These are phyloP conservation scores for Perizoma flavofasciatum DNA, from an alignment of 2,888 invertebrate genomes.

Conservation along the genomic window DNA sequence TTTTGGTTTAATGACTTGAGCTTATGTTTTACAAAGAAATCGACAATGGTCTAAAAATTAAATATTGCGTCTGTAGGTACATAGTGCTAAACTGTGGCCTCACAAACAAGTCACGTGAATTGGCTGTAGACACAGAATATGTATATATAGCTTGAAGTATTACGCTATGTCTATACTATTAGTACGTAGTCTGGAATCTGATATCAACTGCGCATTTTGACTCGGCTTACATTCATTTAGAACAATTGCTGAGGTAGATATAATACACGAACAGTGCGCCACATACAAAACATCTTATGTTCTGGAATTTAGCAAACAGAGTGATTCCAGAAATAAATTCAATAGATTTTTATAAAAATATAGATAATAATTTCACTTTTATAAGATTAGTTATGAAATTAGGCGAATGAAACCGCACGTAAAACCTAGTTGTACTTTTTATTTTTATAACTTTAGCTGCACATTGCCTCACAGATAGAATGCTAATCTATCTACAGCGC, in stretches of 20 bases:
- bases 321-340: too few relatives aligned
- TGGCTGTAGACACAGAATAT: conserved; percentile 5
- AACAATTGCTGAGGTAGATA: conserved; percentile 27
- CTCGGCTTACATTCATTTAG: conserved; percentile 24
- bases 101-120: conserved; percentile 16
- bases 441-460: conserved; percentile 24
- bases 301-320: too few relatives aligned
- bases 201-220: conserved; percentile 28
- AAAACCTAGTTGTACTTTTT: conserved; percentile 5
- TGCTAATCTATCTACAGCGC: conserved; percentile 29
- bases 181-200: conserved; percentile 14
- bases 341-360: too few relatives aligned
- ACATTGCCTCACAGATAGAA: conserved; percentile 21
- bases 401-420: conserved; percentile 6
- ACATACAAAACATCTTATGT: background rate
- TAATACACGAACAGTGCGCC: conserved; percentile 7
- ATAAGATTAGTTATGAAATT: too few relatives aligned
- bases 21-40: too few relatives aligned
- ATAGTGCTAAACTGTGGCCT: background rate
- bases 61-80: background rate
- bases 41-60: too few relatives aligned
- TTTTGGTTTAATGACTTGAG: too few relatives aligned
- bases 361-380: too few relatives aligned
- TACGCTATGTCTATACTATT: background rate
- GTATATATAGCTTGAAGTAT: background rate